Evolutionary conservation across 2,113 vertebrate species (phyloP).

Genomic region (Nesoenas mayeri): DNA sequence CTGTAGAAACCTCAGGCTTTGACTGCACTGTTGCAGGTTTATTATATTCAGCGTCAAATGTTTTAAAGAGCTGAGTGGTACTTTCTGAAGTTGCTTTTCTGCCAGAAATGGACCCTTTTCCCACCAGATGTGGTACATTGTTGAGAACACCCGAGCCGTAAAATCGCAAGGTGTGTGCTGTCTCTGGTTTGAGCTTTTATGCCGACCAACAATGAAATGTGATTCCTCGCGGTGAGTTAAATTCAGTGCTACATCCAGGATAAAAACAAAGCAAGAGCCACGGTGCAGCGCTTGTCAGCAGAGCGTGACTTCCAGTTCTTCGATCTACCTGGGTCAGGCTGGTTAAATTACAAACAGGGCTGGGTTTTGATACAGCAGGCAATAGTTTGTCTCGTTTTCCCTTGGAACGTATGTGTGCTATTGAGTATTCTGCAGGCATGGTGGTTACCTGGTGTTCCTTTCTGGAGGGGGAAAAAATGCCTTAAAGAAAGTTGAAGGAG

Average conservation of each 20-base stretch:
- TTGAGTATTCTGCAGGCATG: background rate
- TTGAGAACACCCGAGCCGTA: background rate
- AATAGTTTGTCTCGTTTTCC: background rate
- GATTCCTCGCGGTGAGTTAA: background rate
- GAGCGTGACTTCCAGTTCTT: background rate
- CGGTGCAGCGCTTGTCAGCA: background rate
- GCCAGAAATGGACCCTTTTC: background rate
- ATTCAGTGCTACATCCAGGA: background rate
- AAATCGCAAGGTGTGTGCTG: background rate
- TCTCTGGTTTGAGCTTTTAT: background rate
- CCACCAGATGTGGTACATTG: background rate
- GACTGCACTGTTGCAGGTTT: background rate
- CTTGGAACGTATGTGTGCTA: background rate
- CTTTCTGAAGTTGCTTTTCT: background rate
- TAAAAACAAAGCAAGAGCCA: constrained; percentile 2
- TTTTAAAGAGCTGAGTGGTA: background rate
- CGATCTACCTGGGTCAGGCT: background rate
- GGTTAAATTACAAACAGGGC: background rate
- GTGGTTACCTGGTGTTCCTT: background rate
- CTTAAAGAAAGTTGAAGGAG: background rate
- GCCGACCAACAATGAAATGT: background rate
- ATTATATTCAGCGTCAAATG: background rate
- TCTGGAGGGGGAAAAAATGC: background rate
- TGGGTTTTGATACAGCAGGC: background rate
- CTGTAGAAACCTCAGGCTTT: background rate